These are phyloP conservation scores for Tetrapedia diversipes DNA, from an alignment of 2,888 invertebrate genomes.

Conservation along the genomic window DNA sequence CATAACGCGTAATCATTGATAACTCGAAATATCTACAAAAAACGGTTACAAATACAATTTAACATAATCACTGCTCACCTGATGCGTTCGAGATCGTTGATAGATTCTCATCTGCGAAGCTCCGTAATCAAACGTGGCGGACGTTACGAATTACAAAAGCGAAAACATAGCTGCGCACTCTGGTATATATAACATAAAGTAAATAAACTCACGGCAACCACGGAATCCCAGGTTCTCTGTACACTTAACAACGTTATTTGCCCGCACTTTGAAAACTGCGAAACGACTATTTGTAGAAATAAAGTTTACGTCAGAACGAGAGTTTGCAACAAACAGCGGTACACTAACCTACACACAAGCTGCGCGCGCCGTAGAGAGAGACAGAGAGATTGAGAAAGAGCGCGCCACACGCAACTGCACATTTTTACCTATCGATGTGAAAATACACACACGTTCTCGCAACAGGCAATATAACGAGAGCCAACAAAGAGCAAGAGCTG, in stretches of 20 bases:
- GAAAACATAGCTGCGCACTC: neutral
- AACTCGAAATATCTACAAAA: neutral
- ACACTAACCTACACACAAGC: neutral
- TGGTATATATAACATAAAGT: neutral
- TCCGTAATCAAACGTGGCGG: neutral
- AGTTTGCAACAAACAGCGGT: constrained; percentile 16
- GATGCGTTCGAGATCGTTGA: neutral
- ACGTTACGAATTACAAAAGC: neutral
- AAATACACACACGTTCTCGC: constrained; percentile 19
- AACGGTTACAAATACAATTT: too few relatives aligned
- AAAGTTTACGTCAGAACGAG: constrained; percentile 14
- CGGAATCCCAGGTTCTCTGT: neutral
- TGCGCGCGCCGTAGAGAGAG: neutral
- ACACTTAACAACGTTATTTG: constrained; percentile 3
- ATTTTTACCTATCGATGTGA: neutral
- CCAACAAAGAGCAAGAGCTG: neutral
- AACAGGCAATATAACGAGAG: neutral
- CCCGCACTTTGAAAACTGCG: constrained; percentile 13
- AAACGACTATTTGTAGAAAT: constrained; percentile 28
- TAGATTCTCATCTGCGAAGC: too few relatives aligned
- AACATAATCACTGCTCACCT: neutral
- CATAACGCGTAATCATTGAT: too few relatives aligned
- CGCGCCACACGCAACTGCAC: neutral
- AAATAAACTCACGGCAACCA: neutral
- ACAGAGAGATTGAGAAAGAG: too few relatives aligned